phyloP scores from a whole-genome alignment of 1,140 invertebrate genomes.

The Ceratitis capitata region DNA sequence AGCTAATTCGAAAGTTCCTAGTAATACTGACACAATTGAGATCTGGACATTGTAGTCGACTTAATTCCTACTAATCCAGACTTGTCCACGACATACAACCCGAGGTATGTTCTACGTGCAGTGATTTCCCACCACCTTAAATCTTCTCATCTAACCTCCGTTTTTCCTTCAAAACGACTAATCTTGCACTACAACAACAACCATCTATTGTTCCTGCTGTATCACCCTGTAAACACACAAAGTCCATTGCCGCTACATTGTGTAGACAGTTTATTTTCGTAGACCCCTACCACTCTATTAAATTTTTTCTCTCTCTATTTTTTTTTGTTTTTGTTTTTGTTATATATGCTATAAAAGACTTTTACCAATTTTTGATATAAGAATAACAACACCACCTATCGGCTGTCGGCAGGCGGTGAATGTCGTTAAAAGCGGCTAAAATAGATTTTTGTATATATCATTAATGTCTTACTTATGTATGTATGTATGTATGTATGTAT shows the following conservation, averaged over 20 bases:
- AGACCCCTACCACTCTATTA: too few species aligned
- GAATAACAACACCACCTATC: neutral
- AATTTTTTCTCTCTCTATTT: neutral
- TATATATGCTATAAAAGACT: neutral
- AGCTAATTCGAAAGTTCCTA: too few species aligned
- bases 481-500: neutral
- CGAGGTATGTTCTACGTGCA: too few species aligned
- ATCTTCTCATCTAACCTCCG: too few species aligned
- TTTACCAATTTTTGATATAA: neutral
- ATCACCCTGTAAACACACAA: neutral
- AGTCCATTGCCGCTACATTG: neutral
- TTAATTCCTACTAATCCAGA: too few species aligned
- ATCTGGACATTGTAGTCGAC: too few species aligned
- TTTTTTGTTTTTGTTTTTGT: neutral
- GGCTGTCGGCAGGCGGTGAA: neutral
- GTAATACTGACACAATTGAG: too few species aligned
- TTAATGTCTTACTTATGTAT: neutral
- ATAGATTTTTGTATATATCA: slow-evolving; percentile 10
- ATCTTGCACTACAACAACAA: too few species aligned
- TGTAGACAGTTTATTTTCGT: neutral
- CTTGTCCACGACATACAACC: too few species aligned
- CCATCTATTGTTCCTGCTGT: too few species aligned
- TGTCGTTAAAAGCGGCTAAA: neutral
- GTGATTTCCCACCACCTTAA: too few species aligned
- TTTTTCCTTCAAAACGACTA: too few species aligned